phyloP scores from a whole-genome alignment of 2,888 invertebrate genomes.

The Drepanosiphum platanoidis region DNA sequence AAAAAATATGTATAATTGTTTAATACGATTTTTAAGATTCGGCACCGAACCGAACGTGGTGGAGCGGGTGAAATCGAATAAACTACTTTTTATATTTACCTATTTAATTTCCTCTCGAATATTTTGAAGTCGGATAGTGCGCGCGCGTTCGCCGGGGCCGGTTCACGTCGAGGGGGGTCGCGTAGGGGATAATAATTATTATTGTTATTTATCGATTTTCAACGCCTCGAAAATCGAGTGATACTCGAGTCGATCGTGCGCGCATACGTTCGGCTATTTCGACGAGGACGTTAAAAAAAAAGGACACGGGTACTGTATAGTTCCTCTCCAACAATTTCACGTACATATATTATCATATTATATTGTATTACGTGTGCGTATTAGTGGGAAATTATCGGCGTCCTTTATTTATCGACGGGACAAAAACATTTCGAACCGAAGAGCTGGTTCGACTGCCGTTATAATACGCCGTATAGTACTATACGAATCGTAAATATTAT shows the following conservation, averaged over 20 bases:
- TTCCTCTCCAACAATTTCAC: not conserved
- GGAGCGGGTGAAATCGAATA: no score
- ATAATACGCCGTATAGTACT: not conserved
- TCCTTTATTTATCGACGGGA: constrained; percentile 29
- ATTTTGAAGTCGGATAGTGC: no score
- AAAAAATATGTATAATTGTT: no score
- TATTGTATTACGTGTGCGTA: no score
- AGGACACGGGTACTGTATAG: not conserved
- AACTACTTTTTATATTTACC: no score
- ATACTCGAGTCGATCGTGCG: not conserved
- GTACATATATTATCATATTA: not conserved
- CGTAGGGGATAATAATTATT: not conserved
- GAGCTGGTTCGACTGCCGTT: constrained; percentile 10
- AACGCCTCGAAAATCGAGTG: not conserved
- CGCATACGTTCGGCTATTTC: not conserved
- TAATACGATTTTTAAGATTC: no score
- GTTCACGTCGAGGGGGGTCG: no score
- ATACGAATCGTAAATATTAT: constrained; percentile 6
- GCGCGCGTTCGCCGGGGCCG: no score
- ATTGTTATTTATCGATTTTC: not conserved
- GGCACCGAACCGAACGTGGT: no score
- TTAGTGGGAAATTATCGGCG: not conserved
- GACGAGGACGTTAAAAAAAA: not conserved
- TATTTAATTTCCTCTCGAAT: no score
- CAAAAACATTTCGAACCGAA: constrained; percentile 32